phyloP scores from a whole-genome alignment of 2,797 vertebrate species.

The Limosa lapponica region DNA sequence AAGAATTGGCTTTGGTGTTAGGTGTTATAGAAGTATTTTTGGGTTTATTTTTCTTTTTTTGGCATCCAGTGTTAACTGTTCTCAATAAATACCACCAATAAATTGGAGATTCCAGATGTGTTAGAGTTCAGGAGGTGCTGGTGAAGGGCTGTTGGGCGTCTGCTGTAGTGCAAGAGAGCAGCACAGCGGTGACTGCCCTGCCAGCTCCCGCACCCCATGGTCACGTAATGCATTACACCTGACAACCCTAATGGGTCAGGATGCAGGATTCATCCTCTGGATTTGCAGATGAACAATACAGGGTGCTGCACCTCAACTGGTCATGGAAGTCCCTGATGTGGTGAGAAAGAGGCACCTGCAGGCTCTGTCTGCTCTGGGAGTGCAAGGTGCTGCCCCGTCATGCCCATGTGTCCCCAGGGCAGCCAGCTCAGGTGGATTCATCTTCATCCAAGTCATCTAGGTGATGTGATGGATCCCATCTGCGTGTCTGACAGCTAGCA shows the following conservation, averaged over 20 bases:
- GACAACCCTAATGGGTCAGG: background rate
- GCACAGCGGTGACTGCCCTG: background rate
- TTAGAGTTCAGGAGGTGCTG: background rate
- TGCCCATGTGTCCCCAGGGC: background rate
- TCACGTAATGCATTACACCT: background rate
- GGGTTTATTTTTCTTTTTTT: background rate
- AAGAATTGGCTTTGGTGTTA: background rate
- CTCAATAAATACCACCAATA: background rate
- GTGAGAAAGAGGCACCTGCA: background rate
- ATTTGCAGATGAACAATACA: background rate
- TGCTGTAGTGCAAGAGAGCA: background rate
- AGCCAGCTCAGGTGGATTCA: background rate
- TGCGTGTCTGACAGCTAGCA: background rate
- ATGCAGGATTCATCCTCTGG: background rate
- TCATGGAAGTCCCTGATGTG: background rate
- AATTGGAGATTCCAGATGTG: background rate
- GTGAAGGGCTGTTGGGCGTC: background rate
- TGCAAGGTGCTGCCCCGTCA: background rate
- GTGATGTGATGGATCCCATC: background rate
- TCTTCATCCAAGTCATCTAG: background rate
- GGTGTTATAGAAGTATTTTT: background rate
- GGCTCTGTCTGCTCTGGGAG: background rate
- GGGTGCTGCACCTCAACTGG: background rate
- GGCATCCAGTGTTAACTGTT: background rate
- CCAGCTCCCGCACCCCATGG: background rate